Conservation (phyloP, 1,140 invertebrate genomes). For the Carposina sasakii region DNA sequence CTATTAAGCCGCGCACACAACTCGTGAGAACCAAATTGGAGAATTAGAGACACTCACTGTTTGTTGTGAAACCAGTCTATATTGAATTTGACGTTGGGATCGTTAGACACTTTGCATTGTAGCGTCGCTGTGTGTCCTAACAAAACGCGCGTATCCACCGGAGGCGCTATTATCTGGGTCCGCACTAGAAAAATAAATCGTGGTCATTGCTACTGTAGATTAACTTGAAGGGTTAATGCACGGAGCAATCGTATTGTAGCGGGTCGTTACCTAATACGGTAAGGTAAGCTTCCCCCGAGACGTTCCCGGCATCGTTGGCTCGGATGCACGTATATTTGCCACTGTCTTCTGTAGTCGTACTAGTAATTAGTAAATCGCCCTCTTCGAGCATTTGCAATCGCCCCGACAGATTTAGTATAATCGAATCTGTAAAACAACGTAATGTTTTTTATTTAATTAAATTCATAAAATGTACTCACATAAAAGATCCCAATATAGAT, state of each 20-base stretch:
- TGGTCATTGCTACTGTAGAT: no score
- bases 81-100: conserved; percentile 90
- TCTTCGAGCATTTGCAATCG: conserved; percentile 88
- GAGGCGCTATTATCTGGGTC: conserved; percentile 93
- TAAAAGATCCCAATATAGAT: no score
- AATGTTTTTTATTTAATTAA: no score
- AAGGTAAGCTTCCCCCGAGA: conserved; percentile 86
- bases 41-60: conserved; percentile 74
- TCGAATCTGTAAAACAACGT: conserved; percentile 65
- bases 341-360: conserved; percentile 84
- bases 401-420: conserved; percentile 72
- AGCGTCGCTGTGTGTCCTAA: conserved; percentile 92
- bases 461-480: no score
- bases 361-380: conserved; percentile 90
- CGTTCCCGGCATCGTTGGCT: conserved; percentile 89
- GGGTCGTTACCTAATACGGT: conserved; percentile 83
- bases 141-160: conserved; percentile 90
- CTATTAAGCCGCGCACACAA: not conserved
- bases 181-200: conserved; percentile 77
- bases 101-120: conserved; percentile 94
- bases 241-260: no score
- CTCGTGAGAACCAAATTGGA: conserved; percentile 2
- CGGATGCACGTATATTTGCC: conserved; percentile 92
- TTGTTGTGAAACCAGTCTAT: conserved; percentile 94
- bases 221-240: no score